Base-by-base conservation (phyloP, 2,888 invertebrate species). In the Drosophila nr. fundita region DNA sequence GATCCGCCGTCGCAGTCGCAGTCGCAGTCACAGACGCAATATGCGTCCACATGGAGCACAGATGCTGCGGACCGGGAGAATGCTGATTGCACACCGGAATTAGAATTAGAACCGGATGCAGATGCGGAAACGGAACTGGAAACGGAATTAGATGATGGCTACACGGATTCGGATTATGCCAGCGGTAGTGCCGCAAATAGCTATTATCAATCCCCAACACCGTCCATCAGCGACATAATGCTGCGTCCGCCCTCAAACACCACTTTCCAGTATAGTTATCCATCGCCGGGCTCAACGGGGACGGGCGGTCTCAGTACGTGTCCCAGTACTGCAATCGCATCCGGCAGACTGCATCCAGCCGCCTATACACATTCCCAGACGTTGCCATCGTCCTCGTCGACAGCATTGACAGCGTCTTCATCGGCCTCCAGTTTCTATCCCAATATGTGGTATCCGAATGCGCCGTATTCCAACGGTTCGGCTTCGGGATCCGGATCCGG, bases 401-500 rank as follows among this genome's bases (percentile, higher is more conserved):
- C 48, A 36, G 2, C 36, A 15, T 0, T 18, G 11, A 3, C 42
- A 45, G 11, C 42, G 32, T 30, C 72, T 21, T 0, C 40, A 34
- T 30, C 74, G 36, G 8, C 58, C 32, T 13, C 77, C 15, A 67
- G 71, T 24, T 87, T 78, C 69, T 90, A 89, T 73, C 86, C 91
- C 18, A 92, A 92, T 68, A 91, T 91, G 85, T 92, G 92, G 92
- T 90, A 91, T 79, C 91, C 92, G 2, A 92, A 91, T 81, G 82
- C 92, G 10, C 78, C 91, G 1, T 91, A 91, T 67, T 79, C 82
- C 53, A 73, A 70, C 21, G 50, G 65, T 32, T 54, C 68, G 53
- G 24, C 18, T n/a, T 32, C 32, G 8, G 49, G 27, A 24, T 45
- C 42, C 5, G 42, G 42, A 21, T 48, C 48, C 8, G 54, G 55